Evolutionary conservation across 64 coral and sea anemone species (phyloP).

Genomic region (Montipora cactus): DNA sequence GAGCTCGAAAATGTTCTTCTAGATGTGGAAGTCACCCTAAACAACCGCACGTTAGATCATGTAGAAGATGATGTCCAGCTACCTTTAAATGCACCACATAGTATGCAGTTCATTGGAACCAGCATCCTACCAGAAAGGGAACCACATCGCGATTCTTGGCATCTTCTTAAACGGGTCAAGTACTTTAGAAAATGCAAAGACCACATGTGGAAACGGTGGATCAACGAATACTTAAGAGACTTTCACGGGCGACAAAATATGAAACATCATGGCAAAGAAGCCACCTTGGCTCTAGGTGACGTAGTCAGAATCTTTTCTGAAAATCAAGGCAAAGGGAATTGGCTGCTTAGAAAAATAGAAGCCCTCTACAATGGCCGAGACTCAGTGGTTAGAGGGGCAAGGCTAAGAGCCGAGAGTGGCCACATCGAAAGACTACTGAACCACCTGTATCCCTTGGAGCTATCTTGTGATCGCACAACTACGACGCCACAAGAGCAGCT

Average conservation of each 20-base stretch:
- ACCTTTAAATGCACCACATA: conserved; percentile 19
- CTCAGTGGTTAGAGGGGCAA: background rate
- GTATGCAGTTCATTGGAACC: conserved; percentile 31
- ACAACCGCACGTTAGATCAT: conserved; percentile 42
- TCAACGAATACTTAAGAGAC: too few relatives aligned
- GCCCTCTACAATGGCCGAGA: too few relatives aligned
- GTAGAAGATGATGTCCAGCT: conserved; percentile 44
- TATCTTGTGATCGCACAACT: too few relatives aligned
- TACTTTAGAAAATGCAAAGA: too few relatives aligned
- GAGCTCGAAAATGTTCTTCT: conserved; percentile 23
- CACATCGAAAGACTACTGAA: background rate
- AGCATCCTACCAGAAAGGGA: conserved; percentile 28
- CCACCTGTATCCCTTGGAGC: background rate
- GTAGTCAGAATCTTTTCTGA: background rate
- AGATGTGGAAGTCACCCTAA: conserved; percentile 9
- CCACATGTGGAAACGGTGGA: too few relatives aligned
- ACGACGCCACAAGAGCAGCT: too few relatives aligned
- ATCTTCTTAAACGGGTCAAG: conserved; percentile 11
- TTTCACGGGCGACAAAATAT: too few relatives aligned
- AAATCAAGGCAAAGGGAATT: background rate
- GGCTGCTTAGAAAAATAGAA: too few relatives aligned
- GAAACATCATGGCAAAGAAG: too few relatives aligned
- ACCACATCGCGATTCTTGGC: background rate
- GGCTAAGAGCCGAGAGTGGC: too few relatives aligned
- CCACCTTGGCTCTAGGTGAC: background rate